Evolutionary conservation across 2,797 vertebrate species (phyloP), one percentile per base, ranked within the genome.

Genomic region (Arrhamphus sclerolepis): DNA sequence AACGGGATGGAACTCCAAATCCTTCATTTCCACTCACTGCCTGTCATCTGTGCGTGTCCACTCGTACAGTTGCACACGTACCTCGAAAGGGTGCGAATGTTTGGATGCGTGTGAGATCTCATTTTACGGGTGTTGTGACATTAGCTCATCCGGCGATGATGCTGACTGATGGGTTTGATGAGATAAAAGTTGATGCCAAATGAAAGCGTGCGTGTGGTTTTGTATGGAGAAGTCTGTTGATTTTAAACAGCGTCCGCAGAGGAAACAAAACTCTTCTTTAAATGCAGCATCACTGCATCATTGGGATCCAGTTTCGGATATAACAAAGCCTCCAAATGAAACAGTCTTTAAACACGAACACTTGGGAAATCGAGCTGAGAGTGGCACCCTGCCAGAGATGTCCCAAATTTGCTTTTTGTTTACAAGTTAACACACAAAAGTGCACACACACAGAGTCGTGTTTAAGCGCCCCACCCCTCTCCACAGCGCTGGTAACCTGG

Each of bases 1-100:
- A 91, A 89, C 89, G 88, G 90, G 91, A 91, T 89, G 90, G 90
- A 93, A 91, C 90, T 92, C 89, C 91, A 92, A 92, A 92, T 93
- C 90, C 89, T 93, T 92, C 91, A 92, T 92, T 93, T 91, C 91
- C 91, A 92, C 92, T 91, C 91, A 77, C 88, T 92, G 91, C 83
- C 86, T 92, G 90, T 92, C 91, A 86, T 89, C 82, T 76, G 77
- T 77, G 86, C 75, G 72, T 73, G 65, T 70, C 70, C 74, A 71
- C 78, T 81, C 69, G 14, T 80, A 80, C 75, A 75, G 73, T 75
- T 78, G 73, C 80, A 62, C 71, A 47, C 73, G 57, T 63, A 56
- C 73, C 42, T 46, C 53, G 56, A 72, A 69, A 78, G 74, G 75
- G 79, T 83, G 82, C 72, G 79, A 85, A 84, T 77, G 85, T 89